Evolutionary conservation across 2,113 vertebrate genomes (phyloP).

Genomic region (mouse (Mus musculus)): DNA sequence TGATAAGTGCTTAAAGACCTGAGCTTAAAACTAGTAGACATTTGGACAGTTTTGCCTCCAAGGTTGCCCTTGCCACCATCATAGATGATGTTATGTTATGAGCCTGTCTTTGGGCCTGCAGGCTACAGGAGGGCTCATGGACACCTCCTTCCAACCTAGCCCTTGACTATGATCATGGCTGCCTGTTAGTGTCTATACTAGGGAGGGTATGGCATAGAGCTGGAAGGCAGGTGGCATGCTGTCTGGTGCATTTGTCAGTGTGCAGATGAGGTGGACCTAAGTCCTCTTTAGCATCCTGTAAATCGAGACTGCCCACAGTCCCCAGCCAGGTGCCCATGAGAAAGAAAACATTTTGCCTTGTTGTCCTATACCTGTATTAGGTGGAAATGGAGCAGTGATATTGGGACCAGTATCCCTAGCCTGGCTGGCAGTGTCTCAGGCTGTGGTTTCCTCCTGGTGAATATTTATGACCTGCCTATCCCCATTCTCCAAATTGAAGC

Average conservation of each 20-base stretch:
- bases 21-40: no score
- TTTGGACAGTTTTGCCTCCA: neutral
- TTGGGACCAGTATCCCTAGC: neutral
- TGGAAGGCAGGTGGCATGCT: neutral
- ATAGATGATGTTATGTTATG: neutral
- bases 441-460: neutral
- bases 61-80: neutral
- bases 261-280: rapidly evolving
- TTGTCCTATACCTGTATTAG: neutral
- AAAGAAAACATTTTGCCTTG: neutral
- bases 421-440: neutral
- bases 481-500: neutral
- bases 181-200: neutral
- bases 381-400: neutral
- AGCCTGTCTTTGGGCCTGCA: neutral
- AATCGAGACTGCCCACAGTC: rapidly evolving
- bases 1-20: no score
- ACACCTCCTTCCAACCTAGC: no score
- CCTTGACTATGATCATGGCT: neutral
- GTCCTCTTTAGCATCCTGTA: no score
- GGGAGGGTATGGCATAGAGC: neutral
- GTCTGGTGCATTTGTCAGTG: neutral
- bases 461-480: neutral
- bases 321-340: neutral
- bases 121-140: no score